Conservation (phyloP, 2,113 vertebrate genomes). For the Sprattus sprattus region DNA sequence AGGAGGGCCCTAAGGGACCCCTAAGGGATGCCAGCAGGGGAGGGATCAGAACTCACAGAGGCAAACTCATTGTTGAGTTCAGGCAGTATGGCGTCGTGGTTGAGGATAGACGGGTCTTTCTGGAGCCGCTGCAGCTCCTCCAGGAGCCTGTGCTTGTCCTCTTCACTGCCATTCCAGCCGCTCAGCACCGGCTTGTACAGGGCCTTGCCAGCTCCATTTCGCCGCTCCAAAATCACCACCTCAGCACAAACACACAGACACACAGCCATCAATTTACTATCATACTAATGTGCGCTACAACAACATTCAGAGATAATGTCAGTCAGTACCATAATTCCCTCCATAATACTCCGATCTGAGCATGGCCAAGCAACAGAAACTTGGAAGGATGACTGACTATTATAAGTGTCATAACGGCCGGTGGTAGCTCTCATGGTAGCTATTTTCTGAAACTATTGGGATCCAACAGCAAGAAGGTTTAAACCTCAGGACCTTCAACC, state of each 20-base stretch:
- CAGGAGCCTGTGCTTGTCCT: constrained; percentile 80
- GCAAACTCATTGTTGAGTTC: constrained; percentile 91
- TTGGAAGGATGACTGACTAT: not conserved
- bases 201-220: constrained; percentile 79
- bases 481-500: not conserved
- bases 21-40: not conserved
- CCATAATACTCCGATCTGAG: not conserved
- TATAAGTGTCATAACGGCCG: not conserved
- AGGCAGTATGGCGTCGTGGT: constrained; percentile 77
- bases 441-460: not conserved
- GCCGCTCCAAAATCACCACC: constrained; percentile 90
- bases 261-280: not conserved
- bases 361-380: not conserved
- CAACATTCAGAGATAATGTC: not conserved
- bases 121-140: constrained; percentile 83
- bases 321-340: not conserved
- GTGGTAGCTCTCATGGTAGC: not conserved
- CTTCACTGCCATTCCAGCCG: constrained; percentile 85
- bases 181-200: constrained; percentile 77
- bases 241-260: constrained; percentile 52
- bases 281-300: not conserved
- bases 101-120: constrained; percentile 83
- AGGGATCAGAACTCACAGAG: constrained; percentile 71
- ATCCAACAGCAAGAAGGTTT: not conserved
- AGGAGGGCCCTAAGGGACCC: not conserved